Evolutionary conservation across 2,888 invertebrate genomes (phyloP).

Genomic region (Chouioia cunea): DNA sequence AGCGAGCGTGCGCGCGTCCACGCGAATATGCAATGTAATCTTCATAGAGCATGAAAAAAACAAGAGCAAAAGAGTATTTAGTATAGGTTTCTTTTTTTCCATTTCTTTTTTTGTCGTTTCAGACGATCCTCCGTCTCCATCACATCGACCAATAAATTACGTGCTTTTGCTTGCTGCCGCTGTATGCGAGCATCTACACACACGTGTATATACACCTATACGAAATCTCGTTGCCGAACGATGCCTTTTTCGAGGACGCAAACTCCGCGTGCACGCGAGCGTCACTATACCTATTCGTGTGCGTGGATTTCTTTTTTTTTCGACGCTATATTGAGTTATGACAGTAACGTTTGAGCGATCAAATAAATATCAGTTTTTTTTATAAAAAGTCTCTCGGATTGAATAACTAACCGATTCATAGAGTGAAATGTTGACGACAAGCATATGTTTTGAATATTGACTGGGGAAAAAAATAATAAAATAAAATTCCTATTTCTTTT

Average conservation of each 20-base stretch:
- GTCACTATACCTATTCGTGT: too few relatives aligned
- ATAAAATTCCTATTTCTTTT: too few relatives aligned
- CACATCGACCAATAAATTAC: conserved; percentile 36
- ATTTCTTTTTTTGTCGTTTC: background rate
- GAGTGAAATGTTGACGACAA: too few relatives aligned
- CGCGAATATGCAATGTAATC: conserved; percentile 37
- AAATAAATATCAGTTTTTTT: too few relatives aligned
- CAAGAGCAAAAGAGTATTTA: background rate
- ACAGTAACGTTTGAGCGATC: too few relatives aligned
- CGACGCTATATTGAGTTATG: too few relatives aligned
- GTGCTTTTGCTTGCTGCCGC: background rate
- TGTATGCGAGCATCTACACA: background rate
- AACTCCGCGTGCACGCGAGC: background rate
- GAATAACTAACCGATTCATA: too few relatives aligned
- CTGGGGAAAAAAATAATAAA: too few relatives aligned
- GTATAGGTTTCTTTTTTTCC: too few relatives aligned
- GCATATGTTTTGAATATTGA: too few relatives aligned
- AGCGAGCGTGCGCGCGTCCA: background rate
- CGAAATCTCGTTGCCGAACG: conserved; percentile 13
- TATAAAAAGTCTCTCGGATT: too few relatives aligned
- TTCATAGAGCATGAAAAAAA: conserved; percentile 17
- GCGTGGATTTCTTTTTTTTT: too few relatives aligned
- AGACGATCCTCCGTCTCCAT: background rate
- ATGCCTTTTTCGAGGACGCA: conserved; percentile 15
- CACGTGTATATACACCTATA: conserved; percentile 6